Evolutionary conservation across 2,113 vertebrate species (phyloP).

Genomic region (Chaetorhynchus papuensis): DNA sequence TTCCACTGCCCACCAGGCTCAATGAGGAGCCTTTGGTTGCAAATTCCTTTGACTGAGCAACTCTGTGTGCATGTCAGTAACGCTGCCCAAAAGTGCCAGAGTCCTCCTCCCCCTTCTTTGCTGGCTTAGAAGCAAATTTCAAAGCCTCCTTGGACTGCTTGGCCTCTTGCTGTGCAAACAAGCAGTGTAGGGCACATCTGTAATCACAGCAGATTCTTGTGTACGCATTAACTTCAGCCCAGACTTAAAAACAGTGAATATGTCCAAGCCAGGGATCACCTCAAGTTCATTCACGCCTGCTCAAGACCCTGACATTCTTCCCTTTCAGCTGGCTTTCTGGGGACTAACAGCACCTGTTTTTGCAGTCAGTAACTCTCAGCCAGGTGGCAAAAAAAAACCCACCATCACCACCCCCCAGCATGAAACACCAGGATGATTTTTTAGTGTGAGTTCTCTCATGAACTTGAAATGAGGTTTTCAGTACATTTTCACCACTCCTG

Average conservation of each 20-base stretch:
- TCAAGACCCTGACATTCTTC: background rate
- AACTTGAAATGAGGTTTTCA: background rate
- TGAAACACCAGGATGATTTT: background rate
- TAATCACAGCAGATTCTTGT: background rate
- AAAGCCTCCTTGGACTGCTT: background rate
- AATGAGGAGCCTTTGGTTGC: conserved; percentile 5
- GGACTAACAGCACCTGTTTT: background rate
- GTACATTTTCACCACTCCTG: background rate
- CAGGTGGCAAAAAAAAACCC: background rate
- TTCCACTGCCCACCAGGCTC: background rate
- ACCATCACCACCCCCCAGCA: background rate
- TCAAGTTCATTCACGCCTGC: background rate
- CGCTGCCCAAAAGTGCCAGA: background rate
- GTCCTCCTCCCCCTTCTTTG: background rate
- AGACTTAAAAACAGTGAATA: background rate
- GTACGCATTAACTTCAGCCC: background rate
- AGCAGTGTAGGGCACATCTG: background rate
- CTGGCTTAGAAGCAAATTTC: conserved; percentile 9
- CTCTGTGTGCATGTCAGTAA: background rate
- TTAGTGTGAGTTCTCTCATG: background rate
- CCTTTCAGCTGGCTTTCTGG: background rate
- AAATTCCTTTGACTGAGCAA: conserved; percentile 32
- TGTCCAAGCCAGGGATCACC: background rate
- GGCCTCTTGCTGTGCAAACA: background rate
- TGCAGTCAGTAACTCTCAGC: background rate